phyloP scores from a whole-genome alignment of 37 sponge, comb jelly and placozoan species.

The Lycopodina hypogea region DNA sequence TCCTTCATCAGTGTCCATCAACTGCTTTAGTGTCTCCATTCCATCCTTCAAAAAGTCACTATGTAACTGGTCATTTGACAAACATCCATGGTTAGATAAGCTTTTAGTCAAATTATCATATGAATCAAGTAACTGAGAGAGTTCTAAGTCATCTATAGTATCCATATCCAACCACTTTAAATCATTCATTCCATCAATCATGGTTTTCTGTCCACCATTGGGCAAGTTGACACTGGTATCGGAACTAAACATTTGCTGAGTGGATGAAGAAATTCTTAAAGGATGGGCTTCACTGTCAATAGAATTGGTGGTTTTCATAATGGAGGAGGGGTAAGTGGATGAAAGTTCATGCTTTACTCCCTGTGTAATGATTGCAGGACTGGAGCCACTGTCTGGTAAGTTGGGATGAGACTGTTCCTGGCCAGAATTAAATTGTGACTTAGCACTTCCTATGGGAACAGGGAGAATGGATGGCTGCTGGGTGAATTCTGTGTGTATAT shows the following conservation, averaged over 20 bases:
- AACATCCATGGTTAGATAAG: slow-evolving; percentile 43
- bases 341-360: neutral
- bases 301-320: neutral
- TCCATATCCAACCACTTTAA: slow-evolving; percentile 61
- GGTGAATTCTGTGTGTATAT: slow-evolving; percentile 1
- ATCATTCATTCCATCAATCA: neutral
- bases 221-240: slow-evolving; percentile 27
- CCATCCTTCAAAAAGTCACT: slow-evolving; percentile 35
- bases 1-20: neutral
- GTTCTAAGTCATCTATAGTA: neutral
- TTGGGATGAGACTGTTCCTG: neutral
- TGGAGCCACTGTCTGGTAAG: neutral
- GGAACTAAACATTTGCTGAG: slow-evolving; percentile 22
- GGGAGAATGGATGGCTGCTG: neutral
- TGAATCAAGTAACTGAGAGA: neutral
- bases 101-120: neutral
- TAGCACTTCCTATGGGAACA: neutral
- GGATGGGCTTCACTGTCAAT: slow-evolving; percentile 19
- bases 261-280: slow-evolving; percentile 23
- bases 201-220: slow-evolving; percentile 2
- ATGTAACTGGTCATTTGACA: slow-evolving; percentile 36
- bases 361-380: neutral
- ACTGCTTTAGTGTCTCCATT: too few relatives aligned
- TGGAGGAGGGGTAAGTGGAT: neutral
- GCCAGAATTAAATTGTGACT: neutral